Percentiles rank a stretch among this genome's conserved stretches.
Conservation (phyloP, 2,888 invertebrate genomes). For the Scaeva pyrastri region DNA sequence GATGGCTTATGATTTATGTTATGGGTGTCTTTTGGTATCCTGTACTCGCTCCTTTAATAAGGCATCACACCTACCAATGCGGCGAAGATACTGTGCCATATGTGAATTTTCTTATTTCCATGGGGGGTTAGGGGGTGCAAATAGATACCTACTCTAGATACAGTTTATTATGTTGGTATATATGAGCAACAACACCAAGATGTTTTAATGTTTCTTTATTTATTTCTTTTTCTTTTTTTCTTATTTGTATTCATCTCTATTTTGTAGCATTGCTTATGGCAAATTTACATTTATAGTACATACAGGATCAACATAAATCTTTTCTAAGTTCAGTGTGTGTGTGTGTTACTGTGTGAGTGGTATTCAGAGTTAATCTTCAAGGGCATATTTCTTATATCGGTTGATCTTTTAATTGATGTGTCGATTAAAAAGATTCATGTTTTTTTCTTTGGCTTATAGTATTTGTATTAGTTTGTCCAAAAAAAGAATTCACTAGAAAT, state of each 20-base stretch:
- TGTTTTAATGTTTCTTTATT: conserved; percentile 5
- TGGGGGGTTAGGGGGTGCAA: background rate
- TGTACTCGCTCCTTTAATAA: background rate
- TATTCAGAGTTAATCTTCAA: too few species aligned
- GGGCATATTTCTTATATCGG: background rate
- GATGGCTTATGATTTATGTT: conserved; percentile 47
- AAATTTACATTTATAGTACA: conserved; percentile 1
- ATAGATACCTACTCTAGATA: background rate
- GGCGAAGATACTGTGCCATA: background rate
- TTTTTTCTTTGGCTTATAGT: too few species aligned
- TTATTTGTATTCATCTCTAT: too few species aligned
- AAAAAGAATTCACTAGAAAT: too few species aligned
- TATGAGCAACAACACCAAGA: background rate
- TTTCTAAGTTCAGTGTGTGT: background rate
- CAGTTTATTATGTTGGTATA: too few species aligned
- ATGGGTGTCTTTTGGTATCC: background rate
- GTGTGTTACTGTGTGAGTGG: too few species aligned
- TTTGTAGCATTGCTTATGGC: background rate
- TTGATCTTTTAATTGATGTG: conserved; percentile 10
- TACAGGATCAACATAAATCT: conserved; percentile 12
- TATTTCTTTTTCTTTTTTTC: background rate
- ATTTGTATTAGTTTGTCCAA: too few species aligned
- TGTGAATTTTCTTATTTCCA: background rate
- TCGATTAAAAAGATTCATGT: conserved; percentile 11
- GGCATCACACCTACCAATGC: background rate